These are phyloP conservation scores for Sakesphorus luctuosus DNA, from an alignment of 2,113 vertebrate genomes.

Conservation along the genomic window DNA sequence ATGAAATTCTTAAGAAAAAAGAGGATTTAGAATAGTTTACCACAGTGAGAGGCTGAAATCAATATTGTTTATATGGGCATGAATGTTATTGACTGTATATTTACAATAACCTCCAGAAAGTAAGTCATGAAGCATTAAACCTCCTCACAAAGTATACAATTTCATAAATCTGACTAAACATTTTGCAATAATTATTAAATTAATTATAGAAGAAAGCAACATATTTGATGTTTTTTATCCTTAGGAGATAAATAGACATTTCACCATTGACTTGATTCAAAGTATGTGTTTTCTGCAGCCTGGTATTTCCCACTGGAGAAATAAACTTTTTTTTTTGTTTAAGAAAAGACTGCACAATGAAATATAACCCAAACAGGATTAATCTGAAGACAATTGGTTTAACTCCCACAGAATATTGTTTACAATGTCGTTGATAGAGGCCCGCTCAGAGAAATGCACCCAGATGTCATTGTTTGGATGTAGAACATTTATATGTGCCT, in stretches of 20 bases:
- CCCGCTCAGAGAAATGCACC: not conserved
- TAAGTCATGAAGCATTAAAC: conserved; percentile 54
- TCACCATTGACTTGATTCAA: not conserved
- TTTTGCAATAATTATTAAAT: conserved; percentile 41
- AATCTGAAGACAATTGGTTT: conserved; percentile 26
- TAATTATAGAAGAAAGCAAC: conserved; percentile 36
- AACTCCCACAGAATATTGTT: not conserved
- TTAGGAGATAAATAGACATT: not conserved
- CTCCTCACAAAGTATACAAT: not conserved
- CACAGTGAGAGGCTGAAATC: conserved; percentile 9
- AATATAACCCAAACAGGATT: conserved; percentile 32
- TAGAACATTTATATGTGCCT: not conserved
- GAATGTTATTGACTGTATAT: conserved; percentile 6
- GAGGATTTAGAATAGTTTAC: conserved; percentile 26
- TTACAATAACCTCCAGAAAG: conserved; percentile 50
- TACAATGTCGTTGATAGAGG: not conserved
- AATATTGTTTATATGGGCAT: conserved; percentile 26
- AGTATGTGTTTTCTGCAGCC: not conserved
- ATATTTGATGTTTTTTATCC: not conserved
- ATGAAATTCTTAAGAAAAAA: not conserved
- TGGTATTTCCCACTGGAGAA: not conserved
- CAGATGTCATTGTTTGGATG: conserved; percentile 1
- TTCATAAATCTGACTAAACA: conserved; percentile 58
- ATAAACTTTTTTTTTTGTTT: not conserved
- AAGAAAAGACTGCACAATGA: not conserved